phyloP scores from a whole-genome alignment of 2,888 invertebrate genomes.

The Drosophila cracens region DNA sequence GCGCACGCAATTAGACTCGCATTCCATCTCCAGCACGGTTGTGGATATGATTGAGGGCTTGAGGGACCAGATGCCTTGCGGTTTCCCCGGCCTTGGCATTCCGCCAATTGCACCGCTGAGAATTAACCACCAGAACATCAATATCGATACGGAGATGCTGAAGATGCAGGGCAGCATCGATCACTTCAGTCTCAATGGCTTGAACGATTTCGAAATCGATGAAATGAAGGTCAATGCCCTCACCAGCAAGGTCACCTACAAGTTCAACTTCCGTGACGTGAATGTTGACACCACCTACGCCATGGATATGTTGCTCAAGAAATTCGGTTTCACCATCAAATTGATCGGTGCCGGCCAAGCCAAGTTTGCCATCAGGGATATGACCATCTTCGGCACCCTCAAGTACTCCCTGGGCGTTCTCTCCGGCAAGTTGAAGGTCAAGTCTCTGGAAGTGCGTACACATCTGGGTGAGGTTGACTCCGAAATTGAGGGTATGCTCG shows the following conservation, averaged over 20 bases:
- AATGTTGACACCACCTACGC: conserved; percentile 77
- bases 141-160: conserved; percentile 57
- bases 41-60: conserved; percentile 61
- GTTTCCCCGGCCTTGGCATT: conserved; percentile 73
- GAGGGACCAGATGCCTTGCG: conserved; percentile 81
- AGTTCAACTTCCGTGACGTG: conserved; percentile 72
- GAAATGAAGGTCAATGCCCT: conserved; percentile 78
- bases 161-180: conserved; percentile 70
- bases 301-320: conserved; percentile 67
- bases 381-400: conserved; percentile 70
- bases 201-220: conserved; percentile 76
- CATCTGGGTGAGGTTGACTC: conserved; percentile 78
- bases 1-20: conserved; percentile 51
- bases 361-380: conserved; percentile 72
- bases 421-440: conserved; percentile 72
- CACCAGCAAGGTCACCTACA: conserved; percentile 74
- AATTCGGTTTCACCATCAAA: conserved; percentile 80
- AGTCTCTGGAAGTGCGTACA: conserved; percentile 72
- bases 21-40: conserved; percentile 71
- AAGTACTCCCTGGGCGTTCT: conserved; percentile 77
- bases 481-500: conserved; percentile 80
- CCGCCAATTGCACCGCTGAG: conserved; percentile 81
- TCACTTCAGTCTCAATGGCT: conserved; percentile 71
- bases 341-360: conserved; percentile 78
- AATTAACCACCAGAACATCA: conserved; percentile 65